phyloP scores from a whole-genome alignment of 2,888 invertebrate genomes.

The Metopia argyrocephala region DNA sequence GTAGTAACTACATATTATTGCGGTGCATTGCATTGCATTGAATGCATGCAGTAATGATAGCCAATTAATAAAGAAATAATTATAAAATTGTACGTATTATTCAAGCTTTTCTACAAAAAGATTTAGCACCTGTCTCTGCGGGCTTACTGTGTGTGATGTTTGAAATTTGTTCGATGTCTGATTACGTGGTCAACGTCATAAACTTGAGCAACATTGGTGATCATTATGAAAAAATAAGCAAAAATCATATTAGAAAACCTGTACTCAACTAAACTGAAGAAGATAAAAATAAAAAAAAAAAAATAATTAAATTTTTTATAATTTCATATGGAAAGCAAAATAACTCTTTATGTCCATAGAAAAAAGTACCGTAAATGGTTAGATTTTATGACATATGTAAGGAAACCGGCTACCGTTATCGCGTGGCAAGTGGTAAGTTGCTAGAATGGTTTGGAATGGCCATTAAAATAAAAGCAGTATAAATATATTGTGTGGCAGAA shows the following conservation, averaged over 20 bases:
- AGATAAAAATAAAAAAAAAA: not conserved
- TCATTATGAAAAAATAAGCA: not conserved
- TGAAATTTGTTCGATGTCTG: constrained; percentile 16
- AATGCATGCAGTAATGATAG: not conserved
- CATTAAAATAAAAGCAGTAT: constrained; percentile 25
- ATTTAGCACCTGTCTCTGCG: constrained; percentile 30
- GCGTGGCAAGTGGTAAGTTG: not conserved
- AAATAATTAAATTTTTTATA: not conserved
- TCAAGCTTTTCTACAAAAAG: not conserved
- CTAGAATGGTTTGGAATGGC: not conserved
- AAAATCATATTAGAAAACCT: not conserved
- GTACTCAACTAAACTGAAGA: not conserved
- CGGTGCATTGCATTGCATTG: not conserved
- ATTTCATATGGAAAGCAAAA: not conserved
- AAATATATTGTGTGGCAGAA: not conserved
- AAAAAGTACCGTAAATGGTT: constrained; percentile 14
- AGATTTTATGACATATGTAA: constrained; percentile 30
- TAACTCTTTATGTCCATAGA: not conserved
- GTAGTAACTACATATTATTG: no score
- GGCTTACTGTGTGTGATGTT: constrained; percentile 18
- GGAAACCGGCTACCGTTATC: constrained; percentile 33
- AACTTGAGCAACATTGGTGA: not conserved
- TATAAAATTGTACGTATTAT: not conserved
- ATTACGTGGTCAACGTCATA: constrained; percentile 6
- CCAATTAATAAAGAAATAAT: constrained; percentile 22